These are phyloP conservation scores for Tragelaphus oryx DNA, from an alignment of 2,797 vertebrate genomes.

Conservation along the genomic window DNA sequence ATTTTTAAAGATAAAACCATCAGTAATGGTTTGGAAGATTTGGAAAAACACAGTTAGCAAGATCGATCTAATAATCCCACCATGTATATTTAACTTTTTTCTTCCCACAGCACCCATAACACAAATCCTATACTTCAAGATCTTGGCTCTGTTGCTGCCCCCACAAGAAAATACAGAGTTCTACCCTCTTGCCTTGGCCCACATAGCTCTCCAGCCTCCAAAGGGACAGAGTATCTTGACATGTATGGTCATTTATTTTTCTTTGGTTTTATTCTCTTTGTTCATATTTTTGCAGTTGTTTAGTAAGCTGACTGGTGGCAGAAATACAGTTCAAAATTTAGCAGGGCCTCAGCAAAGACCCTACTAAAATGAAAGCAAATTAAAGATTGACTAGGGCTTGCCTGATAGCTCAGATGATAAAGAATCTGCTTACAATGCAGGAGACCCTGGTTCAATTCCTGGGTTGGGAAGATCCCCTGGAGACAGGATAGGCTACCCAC, in stretches of 20 bases:
- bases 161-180: neutral
- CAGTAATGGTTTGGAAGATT: too few relatives aligned
- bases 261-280: neutral
- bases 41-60: neutral
- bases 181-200: neutral
- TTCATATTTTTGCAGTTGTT: neutral
- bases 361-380: neutral
- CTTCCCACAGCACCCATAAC: neutral
- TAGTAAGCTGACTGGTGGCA: neutral
- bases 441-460: neutral
- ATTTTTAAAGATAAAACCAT: too few relatives aligned
- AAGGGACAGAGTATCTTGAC: neutral
- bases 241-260: neutral
- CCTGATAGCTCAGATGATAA: neutral
- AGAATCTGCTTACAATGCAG: neutral
- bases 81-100: neutral
- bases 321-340: neutral
- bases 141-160: neutral
- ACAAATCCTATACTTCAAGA: neutral
- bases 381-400: neutral
- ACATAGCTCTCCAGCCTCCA: neutral
- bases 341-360: neutral
- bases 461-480: neutral
- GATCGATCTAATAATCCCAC: neutral
- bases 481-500: neutral